A percentile compares a stretch with the other conserved stretches of the same genome.
These are phyloP conservation scores for Eonycteris spelaea DNA, from an alignment of 2,113 vertebrate genomes.

Conservation along the genomic window DNA sequence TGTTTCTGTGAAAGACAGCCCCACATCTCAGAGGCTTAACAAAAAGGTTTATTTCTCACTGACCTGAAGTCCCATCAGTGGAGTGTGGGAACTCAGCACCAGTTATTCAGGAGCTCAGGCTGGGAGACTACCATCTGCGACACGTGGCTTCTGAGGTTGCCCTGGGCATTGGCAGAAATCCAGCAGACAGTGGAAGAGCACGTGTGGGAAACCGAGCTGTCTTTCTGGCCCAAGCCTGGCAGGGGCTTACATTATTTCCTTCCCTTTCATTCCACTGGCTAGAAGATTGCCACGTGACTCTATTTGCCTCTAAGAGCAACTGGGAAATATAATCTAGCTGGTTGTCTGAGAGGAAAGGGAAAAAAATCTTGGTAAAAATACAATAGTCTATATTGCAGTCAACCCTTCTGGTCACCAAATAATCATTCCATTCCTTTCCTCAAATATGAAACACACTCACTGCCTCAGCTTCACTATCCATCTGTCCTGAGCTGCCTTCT, in stretches of 20 bases:
- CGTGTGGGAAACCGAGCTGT: neutral
- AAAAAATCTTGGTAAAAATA: neutral
- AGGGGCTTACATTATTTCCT: neutral
- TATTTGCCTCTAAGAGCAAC: neutral
- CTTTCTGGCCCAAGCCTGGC: neutral
- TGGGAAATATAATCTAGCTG: neutral
- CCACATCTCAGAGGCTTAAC: neutral
- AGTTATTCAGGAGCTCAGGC: neutral
- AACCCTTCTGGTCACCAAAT: neutral
- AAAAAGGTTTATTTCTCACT: neutral
- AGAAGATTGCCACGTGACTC: neutral
- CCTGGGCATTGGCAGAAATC: neutral
- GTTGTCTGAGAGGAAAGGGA: neutral
- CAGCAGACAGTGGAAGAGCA: neutral
- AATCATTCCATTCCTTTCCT: neutral
- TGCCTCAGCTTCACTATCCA: neutral
- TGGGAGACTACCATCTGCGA: neutral
- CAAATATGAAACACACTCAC: neutral
- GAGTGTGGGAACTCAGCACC: neutral
- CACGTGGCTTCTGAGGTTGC: neutral
- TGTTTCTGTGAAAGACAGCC: neutral
- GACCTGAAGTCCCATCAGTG: neutral
- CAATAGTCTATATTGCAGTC: rapidly evolving
- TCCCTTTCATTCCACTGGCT: neutral
- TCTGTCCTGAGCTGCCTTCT: neutral